These are phyloP conservation scores for Sesamia nonagrioides DNA, from an alignment of 1,140 invertebrate species.

Conservation along the genomic window DNA sequence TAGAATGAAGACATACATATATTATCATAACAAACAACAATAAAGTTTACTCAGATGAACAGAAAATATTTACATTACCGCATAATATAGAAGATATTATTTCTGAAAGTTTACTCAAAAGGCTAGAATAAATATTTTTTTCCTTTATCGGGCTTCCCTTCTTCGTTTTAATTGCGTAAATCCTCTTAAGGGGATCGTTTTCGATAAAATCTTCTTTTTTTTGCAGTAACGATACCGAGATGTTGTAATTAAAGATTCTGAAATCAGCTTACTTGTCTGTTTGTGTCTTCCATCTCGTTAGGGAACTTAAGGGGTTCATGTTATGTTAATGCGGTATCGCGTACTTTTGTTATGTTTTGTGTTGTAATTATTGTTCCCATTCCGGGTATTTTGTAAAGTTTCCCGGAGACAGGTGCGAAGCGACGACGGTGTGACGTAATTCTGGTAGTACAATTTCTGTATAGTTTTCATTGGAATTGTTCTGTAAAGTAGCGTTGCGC, in stretches of 20 bases:
- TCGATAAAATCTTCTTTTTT: conserved; percentile 69
- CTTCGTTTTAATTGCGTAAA: conserved; percentile 77
- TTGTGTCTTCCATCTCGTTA: conserved; percentile 54
- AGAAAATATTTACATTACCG: conserved; percentile 21
- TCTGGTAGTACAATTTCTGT: too few species aligned
- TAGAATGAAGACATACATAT: neutral
- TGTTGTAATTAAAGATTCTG: conserved; percentile 67
- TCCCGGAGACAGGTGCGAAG: too few species aligned
- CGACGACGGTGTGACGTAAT: too few species aligned
- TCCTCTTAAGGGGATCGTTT: conserved; percentile 71
- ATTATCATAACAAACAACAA: neutral
- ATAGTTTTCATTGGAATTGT: too few species aligned
- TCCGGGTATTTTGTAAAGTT: too few species aligned
- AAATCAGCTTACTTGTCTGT: conserved; percentile 67
- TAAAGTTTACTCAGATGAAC: conserved; percentile 16
- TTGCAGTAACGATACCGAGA: conserved; percentile 64
- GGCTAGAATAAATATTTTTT: conserved; percentile 63
- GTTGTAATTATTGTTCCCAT: too few species aligned
- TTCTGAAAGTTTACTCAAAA: conserved; percentile 62
- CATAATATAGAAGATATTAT: conserved; percentile 48
- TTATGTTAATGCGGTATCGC: neutral
- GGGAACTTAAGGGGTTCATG: neutral
- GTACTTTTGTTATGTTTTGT: neutral
- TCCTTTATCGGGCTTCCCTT: conserved; percentile 61
- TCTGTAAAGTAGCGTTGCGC: too few species aligned